Evolutionary conservation across 2,113 vertebrate genomes (phyloP).

Genomic region (Zootoca vivipara): DNA sequence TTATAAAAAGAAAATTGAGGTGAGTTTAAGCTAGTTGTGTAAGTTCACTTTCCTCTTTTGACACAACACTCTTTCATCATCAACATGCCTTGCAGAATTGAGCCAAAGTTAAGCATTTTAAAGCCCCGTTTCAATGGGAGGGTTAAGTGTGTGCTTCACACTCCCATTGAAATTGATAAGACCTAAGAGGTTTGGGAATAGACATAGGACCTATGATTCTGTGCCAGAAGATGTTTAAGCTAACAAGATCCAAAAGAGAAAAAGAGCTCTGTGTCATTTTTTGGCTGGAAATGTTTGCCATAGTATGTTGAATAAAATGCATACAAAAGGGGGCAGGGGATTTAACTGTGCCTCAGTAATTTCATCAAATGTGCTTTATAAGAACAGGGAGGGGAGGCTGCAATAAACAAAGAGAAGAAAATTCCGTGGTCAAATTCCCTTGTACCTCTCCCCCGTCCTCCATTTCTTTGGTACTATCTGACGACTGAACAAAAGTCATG

Average conservation of each 20-base stretch:
- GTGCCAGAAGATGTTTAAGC: background rate
- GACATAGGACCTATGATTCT: background rate
- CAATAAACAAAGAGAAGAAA: background rate
- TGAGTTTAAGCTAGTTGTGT: background rate
- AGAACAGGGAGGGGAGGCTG: conserved; percentile 4
- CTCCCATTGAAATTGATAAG: background rate
- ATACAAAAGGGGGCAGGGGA: background rate
- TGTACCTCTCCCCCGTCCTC: background rate
- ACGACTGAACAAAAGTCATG: background rate
- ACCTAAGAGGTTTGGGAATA: conserved; percentile 9
- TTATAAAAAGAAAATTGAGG: background rate
- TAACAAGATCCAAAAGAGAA: background rate
- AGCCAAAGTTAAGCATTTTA: background rate
- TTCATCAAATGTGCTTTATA: background rate
- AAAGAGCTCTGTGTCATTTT: conserved; percentile 32
- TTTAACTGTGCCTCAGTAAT: background rate
- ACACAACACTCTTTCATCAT: background rate
- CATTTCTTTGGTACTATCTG: background rate
- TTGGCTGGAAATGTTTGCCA: conserved; percentile 3
- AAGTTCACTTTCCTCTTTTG: background rate
- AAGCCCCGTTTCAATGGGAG: background rate
- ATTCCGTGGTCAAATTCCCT: background rate
- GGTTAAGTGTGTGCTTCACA: background rate
- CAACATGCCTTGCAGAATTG: background rate
- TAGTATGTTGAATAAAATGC: background rate